These are phyloP conservation scores for Bilobella aurantiaca DNA, from an alignment of 1,140 invertebrate genomes.

Conservation along the genomic window DNA sequence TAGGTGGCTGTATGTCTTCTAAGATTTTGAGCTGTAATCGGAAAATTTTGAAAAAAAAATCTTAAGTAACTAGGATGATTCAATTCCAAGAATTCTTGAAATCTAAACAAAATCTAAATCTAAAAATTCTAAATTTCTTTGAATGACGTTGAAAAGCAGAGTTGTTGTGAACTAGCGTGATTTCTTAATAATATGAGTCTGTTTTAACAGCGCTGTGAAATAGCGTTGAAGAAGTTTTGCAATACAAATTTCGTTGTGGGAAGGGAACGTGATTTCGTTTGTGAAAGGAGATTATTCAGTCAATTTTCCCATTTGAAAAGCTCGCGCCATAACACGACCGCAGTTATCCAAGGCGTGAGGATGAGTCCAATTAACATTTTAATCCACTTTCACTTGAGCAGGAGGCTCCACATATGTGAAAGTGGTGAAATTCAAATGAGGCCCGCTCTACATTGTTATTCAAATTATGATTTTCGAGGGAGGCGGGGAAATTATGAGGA, in stretches of 20 bases:
- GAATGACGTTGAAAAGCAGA: too few species aligned
- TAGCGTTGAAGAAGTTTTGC: too few species aligned
- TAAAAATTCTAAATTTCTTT: too few species aligned
- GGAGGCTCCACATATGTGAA: background rate
- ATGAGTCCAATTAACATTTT: constrained; percentile 7
- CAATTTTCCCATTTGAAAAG: background rate
- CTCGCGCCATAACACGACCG: background rate
- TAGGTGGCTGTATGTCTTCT: too few species aligned
- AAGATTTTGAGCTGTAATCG: too few species aligned
- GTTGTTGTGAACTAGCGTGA: too few species aligned
- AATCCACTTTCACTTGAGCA: background rate
- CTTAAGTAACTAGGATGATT: too few species aligned
- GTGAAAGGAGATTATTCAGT: background rate
- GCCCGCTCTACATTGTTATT: background rate
- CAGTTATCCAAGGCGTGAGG: background rate
- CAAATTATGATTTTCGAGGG: constrained; percentile 3
- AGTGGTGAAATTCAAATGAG: background rate
- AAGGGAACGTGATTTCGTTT: background rate
- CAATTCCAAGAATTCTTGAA: too few species aligned
- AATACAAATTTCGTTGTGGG: background rate
- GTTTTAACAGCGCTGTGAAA: too few species aligned
- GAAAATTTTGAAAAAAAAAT: too few species aligned
- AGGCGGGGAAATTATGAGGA: background rate
- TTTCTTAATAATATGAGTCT: too few species aligned
- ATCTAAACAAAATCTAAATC: too few species aligned